Base-by-base conservation (phyloP, 2,113 vertebrate genomes). In the Varanus komodoensis region DNA sequence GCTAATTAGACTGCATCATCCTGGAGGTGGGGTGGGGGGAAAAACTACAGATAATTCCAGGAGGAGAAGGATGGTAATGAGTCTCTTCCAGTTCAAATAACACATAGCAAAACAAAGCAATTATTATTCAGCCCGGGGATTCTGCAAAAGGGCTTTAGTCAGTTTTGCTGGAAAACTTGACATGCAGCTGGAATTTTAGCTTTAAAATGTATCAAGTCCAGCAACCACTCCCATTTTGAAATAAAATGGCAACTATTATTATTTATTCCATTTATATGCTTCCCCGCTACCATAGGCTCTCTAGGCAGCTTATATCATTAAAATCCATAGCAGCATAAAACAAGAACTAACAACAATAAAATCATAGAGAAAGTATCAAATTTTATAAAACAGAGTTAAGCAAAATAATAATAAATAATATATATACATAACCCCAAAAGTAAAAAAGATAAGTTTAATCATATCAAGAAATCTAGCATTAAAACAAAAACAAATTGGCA, bases 21-120 rank as follows among this genome's bases (percentile, higher is more conserved):
- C 74, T 29, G 52, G 48, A n/a, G 61, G 67, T 57, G 74, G 73
- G 25, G 50, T 12, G 52, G 23, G 23, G 48, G 5, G 29, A 25
- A 27, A 32, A 80, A 74, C 8, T 9, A 57, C 6, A 86, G 21
- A 73, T 48, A 84, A 85, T n/a, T 91, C 81, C 87, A 81, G 68
- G 67, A 80, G 87, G 75, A 34, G 88, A 85, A 74, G 83, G 73
- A 64, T 73, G 64, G 81, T 91, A 73, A 80, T 84, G 38, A 85
- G 90, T 50, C 12, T 73, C 64, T 91, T 88, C 64, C 67, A 81
- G 87, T 48, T 91, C 87, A 91, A 88, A 81, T 88, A 88, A 81
- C 82, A 91, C 27, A 71, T 17, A 88, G 52, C 34, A 80, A 88
- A 91, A 88, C 75, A 88, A 88, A 88, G 25, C 38, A 88, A 80